A percentile compares a stretch with the other conserved stretches of the same genome.
These are phyloP conservation scores for Peromyscus melanophrys DNA, from an alignment of 2,797 vertebrate genomes.

Conservation along the genomic window DNA sequence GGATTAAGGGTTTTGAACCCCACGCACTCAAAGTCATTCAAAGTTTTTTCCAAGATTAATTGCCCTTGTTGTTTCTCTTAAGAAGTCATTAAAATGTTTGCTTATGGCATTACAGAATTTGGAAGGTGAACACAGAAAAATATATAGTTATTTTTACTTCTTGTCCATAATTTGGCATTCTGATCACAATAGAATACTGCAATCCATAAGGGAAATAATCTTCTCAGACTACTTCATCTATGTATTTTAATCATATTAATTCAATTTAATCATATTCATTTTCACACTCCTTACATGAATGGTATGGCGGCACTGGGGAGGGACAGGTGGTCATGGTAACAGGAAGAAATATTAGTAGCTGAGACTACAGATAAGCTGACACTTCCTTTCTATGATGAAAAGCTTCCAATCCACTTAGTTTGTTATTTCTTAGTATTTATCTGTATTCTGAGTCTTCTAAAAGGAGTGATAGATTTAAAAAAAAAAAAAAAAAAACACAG, in stretches of 20 bases:
- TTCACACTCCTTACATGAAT: neutral
- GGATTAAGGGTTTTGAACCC: slow-evolving; percentile 54
- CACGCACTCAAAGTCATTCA: slow-evolving; percentile 54
- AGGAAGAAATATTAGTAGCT: neutral
- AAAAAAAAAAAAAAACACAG: neutral
- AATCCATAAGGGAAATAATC: slow-evolving; percentile 49
- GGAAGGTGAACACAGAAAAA: slow-evolving; percentile 52
- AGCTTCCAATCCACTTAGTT: slow-evolving; percentile 37
- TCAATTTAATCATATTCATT: neutral
- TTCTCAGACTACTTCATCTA: neutral
- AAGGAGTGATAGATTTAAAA: slow-evolving; percentile 10
- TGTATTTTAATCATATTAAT: neutral
- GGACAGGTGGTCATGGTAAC: neutral
- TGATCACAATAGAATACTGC: neutral
- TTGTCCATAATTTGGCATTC: slow-evolving; percentile 43
- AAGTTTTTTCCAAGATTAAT: slow-evolving; percentile 50
- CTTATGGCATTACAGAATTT: slow-evolving; percentile 41
- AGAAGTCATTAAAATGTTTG: slow-evolving; percentile 36
- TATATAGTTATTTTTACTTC: slow-evolving; percentile 52
- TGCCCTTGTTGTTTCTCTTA: slow-evolving; percentile 55
- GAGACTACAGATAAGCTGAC: neutral
- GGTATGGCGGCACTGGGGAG: neutral
- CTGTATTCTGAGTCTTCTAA: slow-evolving; percentile 35
- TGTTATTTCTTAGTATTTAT: neutral
- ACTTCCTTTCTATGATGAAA: slow-evolving; percentile 13